Percentiles rank a stretch among this genome's conserved stretches.
These are phyloP conservation scores for Patella vulgata DNA, from an alignment of 1,140 invertebrate genomes.

Conservation along the genomic window DNA sequence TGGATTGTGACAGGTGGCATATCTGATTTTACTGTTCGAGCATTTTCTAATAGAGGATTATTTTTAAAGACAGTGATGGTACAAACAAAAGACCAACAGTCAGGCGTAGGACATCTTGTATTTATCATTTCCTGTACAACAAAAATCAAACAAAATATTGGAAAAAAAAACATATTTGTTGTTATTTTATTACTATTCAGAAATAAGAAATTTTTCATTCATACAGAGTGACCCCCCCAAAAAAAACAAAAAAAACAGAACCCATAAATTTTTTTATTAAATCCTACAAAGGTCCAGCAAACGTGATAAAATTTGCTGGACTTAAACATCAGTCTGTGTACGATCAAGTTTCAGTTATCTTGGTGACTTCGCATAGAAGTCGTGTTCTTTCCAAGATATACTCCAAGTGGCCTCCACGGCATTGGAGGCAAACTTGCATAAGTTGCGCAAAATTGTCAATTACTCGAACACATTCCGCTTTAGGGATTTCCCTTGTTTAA, in stretches of 20 bases:
- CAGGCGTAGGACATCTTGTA: constrained; percentile 45
- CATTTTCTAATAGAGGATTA: constrained; percentile 35
- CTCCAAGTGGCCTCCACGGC: too few species aligned
- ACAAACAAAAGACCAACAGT: constrained; percentile 38
- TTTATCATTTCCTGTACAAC: constrained; percentile 45
- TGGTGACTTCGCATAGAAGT: background rate
- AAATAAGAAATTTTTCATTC: background rate
- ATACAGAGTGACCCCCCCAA: background rate
- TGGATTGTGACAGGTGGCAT: background rate
- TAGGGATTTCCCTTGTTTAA: too few species aligned
- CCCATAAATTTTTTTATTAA: too few species aligned
- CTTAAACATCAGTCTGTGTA: too few species aligned
- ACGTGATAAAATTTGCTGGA: too few species aligned
- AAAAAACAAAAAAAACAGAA: too few species aligned
- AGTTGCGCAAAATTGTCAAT: too few species aligned
- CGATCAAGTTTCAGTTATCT: background rate
- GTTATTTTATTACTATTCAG: background rate
- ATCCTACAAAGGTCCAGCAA: too few species aligned
- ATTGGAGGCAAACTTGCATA: too few species aligned
- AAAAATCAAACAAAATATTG: background rate
- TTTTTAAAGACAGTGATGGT: constrained; percentile 31
- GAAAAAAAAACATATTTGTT: background rate
- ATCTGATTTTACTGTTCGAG: constrained; percentile 1
- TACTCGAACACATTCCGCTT: too few species aligned
- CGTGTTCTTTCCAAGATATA: too few species aligned